phyloP scores from a whole-genome alignment of 2,797 vertebrate genomes.

The Pseudochirops cupreus region DNA sequence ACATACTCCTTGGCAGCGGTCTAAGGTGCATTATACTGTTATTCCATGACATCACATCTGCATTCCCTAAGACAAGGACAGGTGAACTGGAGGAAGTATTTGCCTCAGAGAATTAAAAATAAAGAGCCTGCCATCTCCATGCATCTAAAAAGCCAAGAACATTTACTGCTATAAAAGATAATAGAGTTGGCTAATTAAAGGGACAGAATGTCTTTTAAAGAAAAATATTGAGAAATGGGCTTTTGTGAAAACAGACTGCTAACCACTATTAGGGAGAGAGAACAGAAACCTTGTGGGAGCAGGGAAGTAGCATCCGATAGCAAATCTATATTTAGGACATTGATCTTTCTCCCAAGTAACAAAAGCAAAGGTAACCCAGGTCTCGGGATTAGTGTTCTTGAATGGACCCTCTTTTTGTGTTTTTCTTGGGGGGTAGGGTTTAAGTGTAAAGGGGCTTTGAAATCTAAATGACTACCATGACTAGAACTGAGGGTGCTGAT shows the following conservation, averaged over 20 bases:
- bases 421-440: too few relatives aligned
- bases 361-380: not conserved
- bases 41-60: not conserved
- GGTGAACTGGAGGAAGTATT: not conserved
- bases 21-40: not conserved
- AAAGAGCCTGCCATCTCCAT: not conserved
- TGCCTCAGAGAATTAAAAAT: conserved; percentile 17
- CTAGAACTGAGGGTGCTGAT: not conserved
- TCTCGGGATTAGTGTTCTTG: not conserved
- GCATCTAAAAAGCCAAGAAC: not conserved
- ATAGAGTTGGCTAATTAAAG: conserved; percentile 2
- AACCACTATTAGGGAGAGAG: not conserved
- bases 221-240: not conserved
- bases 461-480: not conserved
- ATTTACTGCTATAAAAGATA: not conserved
- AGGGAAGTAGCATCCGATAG: not conserved
- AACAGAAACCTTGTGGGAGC: not conserved
- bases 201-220: not conserved
- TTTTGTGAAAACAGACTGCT: not conserved
- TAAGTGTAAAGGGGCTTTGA: too few relatives aligned
- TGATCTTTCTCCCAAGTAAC: not conserved
- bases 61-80: not conserved
- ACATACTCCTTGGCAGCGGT: not conserved
- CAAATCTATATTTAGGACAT: not conserved
- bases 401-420: not conserved